Percentiles rank a stretch among this genome's conserved stretches.
Conservation (phyloP, 1,140 invertebrate genomes). For the Sweltsa coloradensis region DNA sequence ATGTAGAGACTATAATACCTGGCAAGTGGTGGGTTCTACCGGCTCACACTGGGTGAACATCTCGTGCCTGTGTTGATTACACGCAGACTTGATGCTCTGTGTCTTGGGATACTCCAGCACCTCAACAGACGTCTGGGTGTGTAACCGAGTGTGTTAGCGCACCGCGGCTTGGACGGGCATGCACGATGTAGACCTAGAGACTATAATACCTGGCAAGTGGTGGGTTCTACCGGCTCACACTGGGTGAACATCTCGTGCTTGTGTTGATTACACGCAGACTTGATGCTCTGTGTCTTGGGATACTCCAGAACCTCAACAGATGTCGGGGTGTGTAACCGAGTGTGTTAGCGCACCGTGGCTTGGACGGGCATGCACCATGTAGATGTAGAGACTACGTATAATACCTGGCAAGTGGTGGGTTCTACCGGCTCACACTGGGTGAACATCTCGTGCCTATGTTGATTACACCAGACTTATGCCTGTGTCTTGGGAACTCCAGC, state of each 20-base stretch:
- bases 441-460: conserved; percentile 49
- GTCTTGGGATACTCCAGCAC: conserved; percentile 44
- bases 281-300: conserved; percentile 43
- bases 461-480: too few species aligned
- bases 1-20: too few species aligned
- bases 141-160: too few species aligned
- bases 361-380: too few species aligned
- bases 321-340: too few species aligned
- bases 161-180: too few species aligned
- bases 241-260: conserved; percentile 58
- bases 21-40: conserved; percentile 63
- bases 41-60: conserved; percentile 69
- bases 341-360: too few species aligned
- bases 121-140: conserved; percentile 44
- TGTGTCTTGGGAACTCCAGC: too few species aligned
- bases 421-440: conserved; percentile 62
- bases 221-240: conserved; percentile 57
- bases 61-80: conserved; percentile 43
- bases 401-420: conserved; percentile 63
- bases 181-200: too few species aligned
- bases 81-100: conserved; percentile 42
- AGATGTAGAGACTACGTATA: too few species aligned
- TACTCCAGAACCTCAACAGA: conserved; percentile 44
- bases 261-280: conserved; percentile 41
- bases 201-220: conserved; percentile 60